Conservation (phyloP, 2,113 vertebrate species). For the Vidua macroura region DNA sequence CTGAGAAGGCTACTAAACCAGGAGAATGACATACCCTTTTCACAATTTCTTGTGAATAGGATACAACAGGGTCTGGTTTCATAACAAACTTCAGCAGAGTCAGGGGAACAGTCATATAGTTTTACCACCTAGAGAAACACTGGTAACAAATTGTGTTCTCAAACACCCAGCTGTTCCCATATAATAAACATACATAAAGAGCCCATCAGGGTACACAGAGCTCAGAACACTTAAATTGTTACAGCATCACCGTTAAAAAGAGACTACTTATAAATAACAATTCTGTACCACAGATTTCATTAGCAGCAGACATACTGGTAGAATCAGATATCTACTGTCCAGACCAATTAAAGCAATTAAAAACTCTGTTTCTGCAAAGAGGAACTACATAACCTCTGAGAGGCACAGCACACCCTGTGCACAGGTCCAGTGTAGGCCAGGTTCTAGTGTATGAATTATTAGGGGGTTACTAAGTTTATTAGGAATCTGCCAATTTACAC, state of each 20-base stretch:
- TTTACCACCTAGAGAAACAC: background rate
- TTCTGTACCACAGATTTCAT: background rate
- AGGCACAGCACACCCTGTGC: background rate
- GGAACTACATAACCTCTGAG: background rate
- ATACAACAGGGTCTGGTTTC: background rate
- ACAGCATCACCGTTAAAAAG: constrained; percentile 29
- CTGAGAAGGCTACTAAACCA: background rate
- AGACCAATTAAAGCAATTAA: background rate
- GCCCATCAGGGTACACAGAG: background rate
- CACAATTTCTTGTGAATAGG: background rate
- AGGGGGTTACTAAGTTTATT: background rate
- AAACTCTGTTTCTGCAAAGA: background rate
- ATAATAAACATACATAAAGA: background rate
- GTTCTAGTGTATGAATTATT: background rate
- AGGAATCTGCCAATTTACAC: background rate
- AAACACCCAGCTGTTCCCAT: background rate
- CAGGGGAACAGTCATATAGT: background rate
- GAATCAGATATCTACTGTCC: background rate
- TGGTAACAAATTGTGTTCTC: background rate
- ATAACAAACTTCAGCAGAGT: background rate
- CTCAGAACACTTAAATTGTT: background rate
- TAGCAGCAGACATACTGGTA: background rate
- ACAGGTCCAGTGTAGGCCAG: background rate
- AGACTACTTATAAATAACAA: background rate
- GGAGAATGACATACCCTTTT: background rate